These are phyloP conservation scores for Lepetodrilus schrolli DNA, from an alignment of 2,888 invertebrate species.

Conservation along the genomic window DNA sequence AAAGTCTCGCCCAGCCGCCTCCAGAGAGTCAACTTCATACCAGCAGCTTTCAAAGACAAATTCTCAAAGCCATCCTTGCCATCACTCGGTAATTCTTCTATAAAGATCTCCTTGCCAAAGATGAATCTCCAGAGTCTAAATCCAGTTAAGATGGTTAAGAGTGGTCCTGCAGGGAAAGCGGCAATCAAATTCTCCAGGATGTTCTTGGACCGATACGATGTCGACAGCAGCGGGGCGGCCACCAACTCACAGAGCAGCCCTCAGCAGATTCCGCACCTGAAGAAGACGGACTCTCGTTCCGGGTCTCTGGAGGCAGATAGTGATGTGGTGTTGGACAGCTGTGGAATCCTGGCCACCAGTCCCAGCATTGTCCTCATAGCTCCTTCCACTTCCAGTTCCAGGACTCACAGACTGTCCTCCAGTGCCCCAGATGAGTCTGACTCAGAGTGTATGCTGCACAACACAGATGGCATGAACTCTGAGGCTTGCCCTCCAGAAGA, in stretches of 20 bases:
- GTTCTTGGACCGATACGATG: constrained; percentile 17
- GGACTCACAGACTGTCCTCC: neutral
- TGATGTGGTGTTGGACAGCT: constrained; percentile 73
- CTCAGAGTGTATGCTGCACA: neutral
- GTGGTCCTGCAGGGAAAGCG: constrained; percentile 32
- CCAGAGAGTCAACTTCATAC: constrained; percentile 29
- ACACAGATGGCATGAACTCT: neutral
- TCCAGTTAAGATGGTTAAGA: constrained; percentile 77
- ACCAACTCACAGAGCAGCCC: constrained; percentile 4
- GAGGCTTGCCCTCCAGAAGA: neutral
- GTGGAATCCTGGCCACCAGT: constrained; percentile 74
- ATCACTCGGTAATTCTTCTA: neutral
- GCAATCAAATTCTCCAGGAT: constrained; percentile 23
- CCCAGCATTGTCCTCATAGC: constrained; percentile 57
- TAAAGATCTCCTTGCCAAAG: constrained; percentile 36
- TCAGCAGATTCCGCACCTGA: constrained; percentile 22
- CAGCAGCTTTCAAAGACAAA: neutral
- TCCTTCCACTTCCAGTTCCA: neutral
- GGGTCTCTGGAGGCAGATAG: constrained; percentile 43
- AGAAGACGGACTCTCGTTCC: neutral
- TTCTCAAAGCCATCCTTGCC: constrained; percentile 34
- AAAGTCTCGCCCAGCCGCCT: neutral
- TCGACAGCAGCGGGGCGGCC: constrained; percentile 1
- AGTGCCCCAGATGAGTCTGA: constrained; percentile 33
- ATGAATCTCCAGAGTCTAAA: constrained; percentile 80